These are phyloP conservation scores for Ophiothrix spiculata DNA, from an alignment of 35 echinoderm and acorn worm species.

Conservation along the genomic window DNA sequence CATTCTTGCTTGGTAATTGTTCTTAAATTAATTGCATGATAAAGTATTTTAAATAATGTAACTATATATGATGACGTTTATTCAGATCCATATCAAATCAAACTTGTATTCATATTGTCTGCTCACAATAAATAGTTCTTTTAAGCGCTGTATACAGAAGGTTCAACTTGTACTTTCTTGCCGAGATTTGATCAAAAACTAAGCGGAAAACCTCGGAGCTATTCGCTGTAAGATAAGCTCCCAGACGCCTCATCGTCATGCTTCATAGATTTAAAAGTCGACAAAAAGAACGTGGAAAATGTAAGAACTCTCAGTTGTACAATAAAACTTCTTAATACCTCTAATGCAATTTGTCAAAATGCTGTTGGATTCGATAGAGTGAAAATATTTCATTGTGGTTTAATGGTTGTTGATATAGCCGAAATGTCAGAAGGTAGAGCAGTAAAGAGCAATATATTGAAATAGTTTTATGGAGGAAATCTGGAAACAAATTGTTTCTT, in stretches of 20 bases:
- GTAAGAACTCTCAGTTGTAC: neutral
- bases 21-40: too few relatives aligned
- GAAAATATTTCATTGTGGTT: neutral
- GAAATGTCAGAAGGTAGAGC: neutral
- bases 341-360: neutral
- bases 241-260: neutral
- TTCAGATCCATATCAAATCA: too few relatives aligned
- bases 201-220: neutral
- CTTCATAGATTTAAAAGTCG: slow-evolving; percentile 3
- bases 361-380: neutral
- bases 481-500: too few relatives aligned
- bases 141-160: neutral
- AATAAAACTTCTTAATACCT: neutral
- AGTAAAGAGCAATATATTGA: neutral
- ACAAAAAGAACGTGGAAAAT: neutral
- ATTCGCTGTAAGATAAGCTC: neutral
- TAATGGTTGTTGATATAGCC: neutral
- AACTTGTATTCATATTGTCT: too few relatives aligned
- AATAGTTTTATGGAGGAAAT: neutral
- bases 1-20: too few relatives aligned
- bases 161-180: slow-evolving; percentile 8
- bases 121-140: neutral
- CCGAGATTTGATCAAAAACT: neutral
- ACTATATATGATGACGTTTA: too few relatives aligned
- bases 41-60: too few relatives aligned